Evolutionary conservation across 2,888 invertebrate species (phyloP).

Genomic region (Morpho achilles): DNA sequence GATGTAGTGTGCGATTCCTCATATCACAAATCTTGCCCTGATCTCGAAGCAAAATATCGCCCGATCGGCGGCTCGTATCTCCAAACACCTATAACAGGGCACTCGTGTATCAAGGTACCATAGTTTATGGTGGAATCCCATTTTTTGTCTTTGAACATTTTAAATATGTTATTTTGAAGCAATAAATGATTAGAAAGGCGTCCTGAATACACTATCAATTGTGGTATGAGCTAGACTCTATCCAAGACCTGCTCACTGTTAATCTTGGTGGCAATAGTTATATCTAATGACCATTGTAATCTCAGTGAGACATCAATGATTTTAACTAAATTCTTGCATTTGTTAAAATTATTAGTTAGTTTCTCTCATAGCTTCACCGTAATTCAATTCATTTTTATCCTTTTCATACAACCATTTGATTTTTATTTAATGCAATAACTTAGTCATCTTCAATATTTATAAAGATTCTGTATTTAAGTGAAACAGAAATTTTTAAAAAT

Average conservation of each 20-base stretch:
- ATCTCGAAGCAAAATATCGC: no score
- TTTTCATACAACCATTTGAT: background rate
- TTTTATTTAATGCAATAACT: slow-evolving; percentile 36
- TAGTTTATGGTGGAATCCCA: no score
- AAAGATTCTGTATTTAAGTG: slow-evolving; percentile 34
- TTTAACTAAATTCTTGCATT: slow-evolving; percentile 44
- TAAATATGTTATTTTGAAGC: slow-evolving; percentile 20
- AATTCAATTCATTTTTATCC: no score
- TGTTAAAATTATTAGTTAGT: background rate
- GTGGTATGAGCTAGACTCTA: slow-evolving; percentile 45
- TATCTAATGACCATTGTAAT: slow-evolving; percentile 58
- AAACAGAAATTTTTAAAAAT: slow-evolving; percentile 23
- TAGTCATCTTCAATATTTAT: slow-evolving; percentile 29
- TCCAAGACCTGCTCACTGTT: slow-evolving; percentile 55
- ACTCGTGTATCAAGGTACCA: no score
- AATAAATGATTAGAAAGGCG: slow-evolving; percentile 66
- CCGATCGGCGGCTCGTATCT: no score
- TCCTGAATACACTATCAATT: slow-evolving; percentile 46
- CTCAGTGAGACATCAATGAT: slow-evolving; percentile 49
- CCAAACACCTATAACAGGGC: no score
- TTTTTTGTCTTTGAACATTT: no score
- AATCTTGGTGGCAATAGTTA: slow-evolving; percentile 56
- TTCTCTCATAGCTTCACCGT: no score
- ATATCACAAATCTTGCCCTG: no score
- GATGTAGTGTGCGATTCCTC: no score